phyloP scores from a whole-genome alignment of 2,113 vertebrate genomes.

The Jaculus jaculus region DNA sequence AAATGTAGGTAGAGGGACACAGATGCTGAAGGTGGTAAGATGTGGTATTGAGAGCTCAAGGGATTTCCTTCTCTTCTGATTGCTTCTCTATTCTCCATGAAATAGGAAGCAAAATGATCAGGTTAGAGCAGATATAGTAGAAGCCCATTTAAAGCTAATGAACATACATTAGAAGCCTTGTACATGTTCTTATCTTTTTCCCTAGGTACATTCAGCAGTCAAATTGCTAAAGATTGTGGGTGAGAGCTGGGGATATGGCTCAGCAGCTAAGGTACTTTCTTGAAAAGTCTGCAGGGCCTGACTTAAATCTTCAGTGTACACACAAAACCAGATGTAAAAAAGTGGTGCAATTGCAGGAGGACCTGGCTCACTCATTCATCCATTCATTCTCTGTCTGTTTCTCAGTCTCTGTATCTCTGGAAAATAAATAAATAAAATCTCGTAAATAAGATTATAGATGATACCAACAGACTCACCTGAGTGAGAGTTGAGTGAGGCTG shows the following conservation, averaged over 20 bases:
- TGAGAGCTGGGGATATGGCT: not conserved
- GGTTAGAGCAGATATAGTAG: not conserved
- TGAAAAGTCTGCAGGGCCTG: too few relatives aligned
- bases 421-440: too few relatives aligned
- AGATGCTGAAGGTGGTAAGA: not conserved
- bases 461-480: not conserved
- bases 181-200: not conserved
- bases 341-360: too few relatives aligned
- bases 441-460: not conserved
- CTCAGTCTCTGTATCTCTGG: too few relatives aligned
- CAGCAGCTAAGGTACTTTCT: too few relatives aligned
- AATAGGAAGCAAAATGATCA: conserved; percentile 5
- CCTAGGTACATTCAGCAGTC: not conserved
- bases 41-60: not conserved
- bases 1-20: not conserved
- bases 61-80: not conserved
- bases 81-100: not conserved
- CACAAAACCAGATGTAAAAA: too few relatives aligned
- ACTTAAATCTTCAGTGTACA: too few relatives aligned
- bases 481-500: not conserved
- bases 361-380: too few relatives aligned
- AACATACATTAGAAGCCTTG: not conserved
- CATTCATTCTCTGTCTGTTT: too few relatives aligned
- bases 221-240: not conserved
- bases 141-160: not conserved